Evolutionary conservation across 1,140 invertebrate genomes (phyloP), one percentile per base, ranked within the genome.

Genomic region (Arion vulgaris): DNA sequence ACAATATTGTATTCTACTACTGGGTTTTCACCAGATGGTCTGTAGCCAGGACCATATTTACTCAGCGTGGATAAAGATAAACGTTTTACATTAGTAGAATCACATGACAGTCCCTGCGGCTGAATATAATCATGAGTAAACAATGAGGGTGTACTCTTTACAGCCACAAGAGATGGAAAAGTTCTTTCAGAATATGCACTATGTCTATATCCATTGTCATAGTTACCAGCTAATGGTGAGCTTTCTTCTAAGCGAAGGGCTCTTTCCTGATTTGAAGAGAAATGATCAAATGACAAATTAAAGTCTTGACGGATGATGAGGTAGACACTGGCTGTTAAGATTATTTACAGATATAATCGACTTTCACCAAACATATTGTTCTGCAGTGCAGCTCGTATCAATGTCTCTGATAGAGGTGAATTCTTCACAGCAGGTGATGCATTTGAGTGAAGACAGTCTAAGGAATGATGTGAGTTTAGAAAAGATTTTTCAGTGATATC

Each of bases 1-100:
- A 81, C 57, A 77, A 74, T 57, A 66, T 57, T 51, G 53, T 81
- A 69, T 1, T n/a, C 45, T 71, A 28, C 32, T 28, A 34, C 73
- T 49, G 2, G 45, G n/a, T 51, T 75, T 45, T 73, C 13, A 7
- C n/a, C 1, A 34, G 39, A n/a, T 41, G 71, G 71, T 32, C 45
- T 53, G 28, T 75, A 53, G 32, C 45, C 73, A 28, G 51, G 76
- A 66, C 76, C 76, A 78, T 66, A 66, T 26, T 38, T 32, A 26
- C 71, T 73, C n/a, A 7, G n/a, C 11, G 11, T 32, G 7, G 26
- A n/a, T 57, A 23, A 57, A 19, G 62, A 32, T 28, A 66, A 5
- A 13, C 32, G n/a, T 66, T 66, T 34, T 34, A 17, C 7, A 32
- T n/a, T n/a, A 11, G 28, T 34, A 32, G 62, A 34, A 66, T 66